These are phyloP conservation scores for Lemur catta DNA, from an alignment of 2,797 vertebrate genomes.

Conservation along the genomic window DNA sequence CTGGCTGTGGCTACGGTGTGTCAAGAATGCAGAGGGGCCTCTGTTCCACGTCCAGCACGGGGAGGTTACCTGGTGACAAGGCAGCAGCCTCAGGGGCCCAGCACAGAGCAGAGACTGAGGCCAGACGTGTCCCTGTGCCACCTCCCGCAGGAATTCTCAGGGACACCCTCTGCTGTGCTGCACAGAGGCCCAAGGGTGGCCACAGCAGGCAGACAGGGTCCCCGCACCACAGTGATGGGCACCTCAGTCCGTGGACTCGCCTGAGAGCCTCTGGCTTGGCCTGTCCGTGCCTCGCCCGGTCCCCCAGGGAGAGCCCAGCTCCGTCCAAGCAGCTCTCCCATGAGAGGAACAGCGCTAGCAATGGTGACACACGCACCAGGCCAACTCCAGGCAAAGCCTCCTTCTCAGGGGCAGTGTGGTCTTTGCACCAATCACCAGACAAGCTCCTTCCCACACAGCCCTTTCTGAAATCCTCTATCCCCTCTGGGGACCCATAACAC, in stretches of 20 bases:
- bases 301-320: background rate
- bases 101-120: background rate
- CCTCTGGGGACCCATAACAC: rapidly evolving
- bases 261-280: background rate
- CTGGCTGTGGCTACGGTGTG: rapidly evolving
- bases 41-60: background rate
- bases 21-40: background rate
- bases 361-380: background rate
- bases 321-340: rapidly evolving
- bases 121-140: background rate
- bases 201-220: rapidly evolving
- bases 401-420: rapidly evolving
- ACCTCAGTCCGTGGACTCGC: rapidly evolving
- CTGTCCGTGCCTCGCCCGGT: background rate
- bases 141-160: too few relatives aligned
- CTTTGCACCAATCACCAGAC: rapidly evolving
- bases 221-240: rapidly evolving
- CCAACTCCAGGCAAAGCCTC: background rate
- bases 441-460: rapidly evolving
- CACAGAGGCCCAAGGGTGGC: background rate
- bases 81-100: rapidly evolving
- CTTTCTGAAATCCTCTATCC: rapidly evolving
- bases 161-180: rapidly evolving
- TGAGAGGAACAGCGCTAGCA: background rate
- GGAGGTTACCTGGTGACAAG: too few relatives aligned